These are phyloP conservation scores for Penaeus vannamei DNA, from an alignment of 1,140 invertebrate species.

Conservation along the genomic window DNA sequence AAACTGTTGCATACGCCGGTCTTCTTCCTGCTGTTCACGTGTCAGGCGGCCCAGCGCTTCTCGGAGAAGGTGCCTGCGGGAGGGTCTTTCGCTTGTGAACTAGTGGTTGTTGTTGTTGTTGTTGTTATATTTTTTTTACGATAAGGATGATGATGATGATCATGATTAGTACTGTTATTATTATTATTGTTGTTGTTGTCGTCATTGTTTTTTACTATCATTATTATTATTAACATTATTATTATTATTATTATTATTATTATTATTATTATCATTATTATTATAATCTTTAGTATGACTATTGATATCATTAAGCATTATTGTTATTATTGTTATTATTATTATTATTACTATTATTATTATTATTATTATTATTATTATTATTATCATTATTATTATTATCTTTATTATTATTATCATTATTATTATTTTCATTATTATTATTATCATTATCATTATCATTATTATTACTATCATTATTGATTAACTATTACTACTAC, in stretches of 20 bases:
- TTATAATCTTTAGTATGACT: too few species aligned
- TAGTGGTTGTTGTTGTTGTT: too few species aligned
- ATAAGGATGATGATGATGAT: too few species aligned
- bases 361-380: not conserved
- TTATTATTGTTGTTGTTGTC: not conserved
- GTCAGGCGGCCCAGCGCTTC: constrained; percentile 80
- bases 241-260: too few species aligned
- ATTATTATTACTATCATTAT: not conserved
- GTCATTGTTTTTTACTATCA: too few species aligned
- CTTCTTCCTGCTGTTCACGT: constrained; percentile 67
- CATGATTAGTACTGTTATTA: constrained; percentile 74
- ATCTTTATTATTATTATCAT: not conserved
- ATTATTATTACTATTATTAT: not conserved
- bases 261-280: too few species aligned
- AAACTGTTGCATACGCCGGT: not conserved
- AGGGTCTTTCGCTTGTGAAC: not conserved
- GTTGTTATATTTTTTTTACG: too few species aligned
- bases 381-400: not conserved
- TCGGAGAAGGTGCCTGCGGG: constrained; percentile 76
- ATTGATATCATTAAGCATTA: constrained; percentile 8
- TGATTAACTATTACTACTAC: not conserved
- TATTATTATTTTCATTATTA: not conserved
- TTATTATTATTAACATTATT: too few species aligned
- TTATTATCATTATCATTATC: not conserved
- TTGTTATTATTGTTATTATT: too few species aligned